These are phyloP conservation scores for Azorinus chamasolen DNA, from an alignment of 2,888 invertebrate genomes.

Conservation along the genomic window DNA sequence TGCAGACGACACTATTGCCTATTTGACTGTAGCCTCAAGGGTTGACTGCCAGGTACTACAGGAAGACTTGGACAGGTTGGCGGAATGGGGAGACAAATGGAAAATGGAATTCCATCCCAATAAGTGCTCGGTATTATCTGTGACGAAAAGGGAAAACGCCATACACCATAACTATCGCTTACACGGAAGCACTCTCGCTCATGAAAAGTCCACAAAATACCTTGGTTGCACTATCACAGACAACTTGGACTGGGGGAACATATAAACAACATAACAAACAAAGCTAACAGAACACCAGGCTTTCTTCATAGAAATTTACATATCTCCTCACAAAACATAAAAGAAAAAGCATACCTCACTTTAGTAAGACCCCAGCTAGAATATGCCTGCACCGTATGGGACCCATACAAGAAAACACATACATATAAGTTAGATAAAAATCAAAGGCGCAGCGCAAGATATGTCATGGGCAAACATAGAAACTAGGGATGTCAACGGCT, in stretches of 20 bases:
- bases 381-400: conserved; percentile 15
- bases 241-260: too few species aligned
- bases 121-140: conserved; percentile 32
- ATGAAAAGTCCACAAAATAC: conserved; percentile 27
- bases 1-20: conserved; percentile 43
- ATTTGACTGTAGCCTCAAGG: conserved; percentile 20
- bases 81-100: conserved; percentile 34
- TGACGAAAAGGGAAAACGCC: conserved; percentile 20
- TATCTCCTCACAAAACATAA: too few species aligned
- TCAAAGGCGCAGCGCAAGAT: too few species aligned
- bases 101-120: conserved; percentile 47
- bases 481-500: too few species aligned
- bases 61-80: conserved; percentile 31
- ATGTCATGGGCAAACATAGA: conserved; percentile 6
- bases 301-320: conserved; percentile 23
- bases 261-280: too few species aligned
- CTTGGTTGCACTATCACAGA: conserved; percentile 25
- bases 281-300: too few species aligned
- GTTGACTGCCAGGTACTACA: conserved; percentile 29
- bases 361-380: conserved; percentile 11
- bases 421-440: too few species aligned
- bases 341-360: too few species aligned
- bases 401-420: too few species aligned
- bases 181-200: conserved; percentile 26
- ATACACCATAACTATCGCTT: conserved; percentile 14